Conservation (phyloP, 2,888 invertebrate genomes). For the Diplazon laetatorius region DNA sequence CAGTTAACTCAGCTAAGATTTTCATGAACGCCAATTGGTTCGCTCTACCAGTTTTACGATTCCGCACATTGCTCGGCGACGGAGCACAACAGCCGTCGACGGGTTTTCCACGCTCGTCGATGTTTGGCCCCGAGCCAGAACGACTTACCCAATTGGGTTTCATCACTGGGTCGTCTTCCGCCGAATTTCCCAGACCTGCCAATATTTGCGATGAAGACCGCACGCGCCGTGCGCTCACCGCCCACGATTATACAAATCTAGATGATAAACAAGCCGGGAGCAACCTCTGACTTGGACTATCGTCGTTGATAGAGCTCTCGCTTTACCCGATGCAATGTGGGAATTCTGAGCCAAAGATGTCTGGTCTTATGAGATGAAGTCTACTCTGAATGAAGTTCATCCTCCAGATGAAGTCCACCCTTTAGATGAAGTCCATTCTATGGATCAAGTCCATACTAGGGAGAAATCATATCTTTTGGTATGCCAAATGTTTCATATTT, state of each 20-base stretch:
- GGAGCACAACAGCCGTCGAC: no score
- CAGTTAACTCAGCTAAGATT: constrained; percentile 46
- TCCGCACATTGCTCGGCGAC: constrained; percentile 50
- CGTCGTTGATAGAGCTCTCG: constrained; percentile 20
- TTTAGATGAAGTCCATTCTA: no score
- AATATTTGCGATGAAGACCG: constrained; percentile 80
- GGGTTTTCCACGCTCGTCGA: constrained; percentile 65
- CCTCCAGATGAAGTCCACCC: no score
- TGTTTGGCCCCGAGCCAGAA: constrained; percentile 78
- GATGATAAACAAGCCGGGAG: constrained; percentile 77
- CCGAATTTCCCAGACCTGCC: constrained; percentile 79
- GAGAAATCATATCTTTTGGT: no score
- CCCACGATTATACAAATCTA: constrained; percentile 74
- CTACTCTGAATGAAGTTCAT: no score
- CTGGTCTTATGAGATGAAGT: no score
- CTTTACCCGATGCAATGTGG: constrained; percentile 22
- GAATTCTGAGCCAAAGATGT: no score
- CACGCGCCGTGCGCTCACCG: constrained; percentile 44
- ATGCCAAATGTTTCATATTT: no score
- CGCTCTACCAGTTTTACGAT: constrained; percentile 55
- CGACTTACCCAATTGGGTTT: constrained; percentile 82
- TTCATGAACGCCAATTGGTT: constrained; percentile 35
- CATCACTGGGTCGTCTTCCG: constrained; percentile 77
- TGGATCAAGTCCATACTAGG: no score
- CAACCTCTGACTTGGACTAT: constrained; percentile 20